These are phyloP conservation scores for Troilus luridus DNA, from an alignment of 2,888 invertebrate species.

Conservation along the genomic window DNA sequence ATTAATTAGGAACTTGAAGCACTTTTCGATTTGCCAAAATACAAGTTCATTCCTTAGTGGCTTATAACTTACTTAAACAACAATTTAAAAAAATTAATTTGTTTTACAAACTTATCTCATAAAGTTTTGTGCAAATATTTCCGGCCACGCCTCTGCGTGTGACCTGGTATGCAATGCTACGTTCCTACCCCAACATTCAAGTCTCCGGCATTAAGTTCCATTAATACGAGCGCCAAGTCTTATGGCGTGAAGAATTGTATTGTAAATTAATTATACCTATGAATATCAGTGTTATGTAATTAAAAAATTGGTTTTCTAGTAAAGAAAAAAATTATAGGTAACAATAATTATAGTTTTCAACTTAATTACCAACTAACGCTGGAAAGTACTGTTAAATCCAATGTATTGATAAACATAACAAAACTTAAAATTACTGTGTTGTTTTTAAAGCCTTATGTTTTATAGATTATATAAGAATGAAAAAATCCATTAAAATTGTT, in stretches of 20 bases:
- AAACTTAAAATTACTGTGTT: too few relatives aligned
- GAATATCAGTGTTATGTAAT: not conserved
- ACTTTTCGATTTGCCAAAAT: not conserved
- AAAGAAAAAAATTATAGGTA: too few relatives aligned
- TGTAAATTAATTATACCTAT: not conserved
- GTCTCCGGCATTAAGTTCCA: slow-evolving; percentile 17
- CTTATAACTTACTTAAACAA: not conserved
- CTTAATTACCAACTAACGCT: too few relatives aligned
- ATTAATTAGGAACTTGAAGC: not conserved
- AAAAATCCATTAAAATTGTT: too few relatives aligned
- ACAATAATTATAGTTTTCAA: too few relatives aligned
- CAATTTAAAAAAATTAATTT: not conserved
- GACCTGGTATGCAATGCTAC: slow-evolving; percentile 46
- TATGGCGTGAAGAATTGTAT: not conserved
- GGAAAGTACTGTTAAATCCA: too few relatives aligned
- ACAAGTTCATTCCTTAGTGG: not conserved
- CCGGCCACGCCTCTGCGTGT: slow-evolving; percentile 19
- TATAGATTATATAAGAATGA: too few relatives aligned
- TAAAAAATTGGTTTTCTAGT: not conserved
- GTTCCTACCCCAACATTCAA: slow-evolving; percentile 45
- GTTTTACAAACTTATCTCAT: slow-evolving; percentile 15
- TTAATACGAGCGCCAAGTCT: not conserved
- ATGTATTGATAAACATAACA: too few relatives aligned
- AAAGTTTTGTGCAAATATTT: slow-evolving; percentile 10
- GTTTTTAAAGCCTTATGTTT: too few relatives aligned